These are phyloP conservation scores for Phataginus tetradactyla DNA, from an alignment of 2,797 vertebrate genomes.

Conservation along the genomic window DNA sequence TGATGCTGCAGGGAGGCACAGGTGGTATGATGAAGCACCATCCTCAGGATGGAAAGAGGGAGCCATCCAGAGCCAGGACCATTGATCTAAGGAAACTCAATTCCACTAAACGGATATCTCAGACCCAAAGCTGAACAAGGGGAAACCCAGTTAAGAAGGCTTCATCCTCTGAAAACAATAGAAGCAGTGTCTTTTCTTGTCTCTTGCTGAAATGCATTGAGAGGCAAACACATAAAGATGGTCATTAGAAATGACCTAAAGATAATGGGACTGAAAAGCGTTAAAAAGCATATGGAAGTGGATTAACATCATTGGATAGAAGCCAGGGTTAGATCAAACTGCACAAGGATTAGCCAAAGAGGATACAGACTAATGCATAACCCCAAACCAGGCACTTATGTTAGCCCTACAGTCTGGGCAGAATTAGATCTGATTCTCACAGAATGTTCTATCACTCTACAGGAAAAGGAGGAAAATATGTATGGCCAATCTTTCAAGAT, in stretches of 20 bases:
- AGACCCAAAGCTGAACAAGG: neutral
- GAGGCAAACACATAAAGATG: neutral
- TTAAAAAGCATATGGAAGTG: constrained; percentile 56
- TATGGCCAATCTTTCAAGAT: neutral
- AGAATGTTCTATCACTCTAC: neutral
- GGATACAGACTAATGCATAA: neutral
- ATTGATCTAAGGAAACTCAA: constrained; percentile 17
- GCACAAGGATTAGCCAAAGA: constrained; percentile 11
- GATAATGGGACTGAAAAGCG: neutral
- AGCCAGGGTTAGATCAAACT: constrained; percentile 70
- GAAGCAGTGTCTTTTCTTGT: neutral
- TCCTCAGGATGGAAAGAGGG: neutral
- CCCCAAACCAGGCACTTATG: neutral
- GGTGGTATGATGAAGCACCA: neutral
- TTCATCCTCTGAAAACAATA: constrained; percentile 1
- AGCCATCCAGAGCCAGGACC: neutral
- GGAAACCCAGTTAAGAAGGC: neutral
- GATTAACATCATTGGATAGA: constrained; percentile 56
- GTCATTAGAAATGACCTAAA: neutral
- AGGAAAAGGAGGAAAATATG: neutral
- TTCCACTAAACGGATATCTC: neutral
- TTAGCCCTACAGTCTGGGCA: neutral
- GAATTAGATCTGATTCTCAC: neutral
- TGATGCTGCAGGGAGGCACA: neutral
- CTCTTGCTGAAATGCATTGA: neutral